Percentiles rank a stretch among this genome's conserved stretches.
phyloP scores from a whole-genome alignment of 2,888 invertebrate species.

The Dendrolimus houi region DNA sequence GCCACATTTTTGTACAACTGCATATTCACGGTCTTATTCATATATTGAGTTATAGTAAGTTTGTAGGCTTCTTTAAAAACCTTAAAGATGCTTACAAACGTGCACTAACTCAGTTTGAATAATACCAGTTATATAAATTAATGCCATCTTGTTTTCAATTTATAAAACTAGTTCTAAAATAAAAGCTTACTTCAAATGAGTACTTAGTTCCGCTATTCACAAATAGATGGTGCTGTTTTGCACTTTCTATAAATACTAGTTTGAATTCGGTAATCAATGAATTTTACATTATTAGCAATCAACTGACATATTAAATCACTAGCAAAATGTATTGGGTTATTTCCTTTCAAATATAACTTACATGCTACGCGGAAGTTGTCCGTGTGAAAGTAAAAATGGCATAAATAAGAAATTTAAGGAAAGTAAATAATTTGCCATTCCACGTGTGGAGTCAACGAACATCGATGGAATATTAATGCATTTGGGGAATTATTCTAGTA shows the following conservation, averaged over 20 bases:
- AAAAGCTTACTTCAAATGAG: too few relatives aligned
- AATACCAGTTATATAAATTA: too few relatives aligned
- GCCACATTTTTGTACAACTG: too few relatives aligned
- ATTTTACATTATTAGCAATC: not conserved
- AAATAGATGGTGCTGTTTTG: constrained; percentile 5
- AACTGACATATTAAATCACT: not conserved
- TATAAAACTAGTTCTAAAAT: too few relatives aligned
- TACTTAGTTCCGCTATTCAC: not conserved
- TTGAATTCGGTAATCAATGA: not conserved
- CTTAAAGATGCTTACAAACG: too few relatives aligned
- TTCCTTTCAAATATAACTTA: not conserved
- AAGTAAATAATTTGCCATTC: not conserved
- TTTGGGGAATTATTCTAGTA: not conserved
- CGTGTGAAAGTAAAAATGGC: not conserved
- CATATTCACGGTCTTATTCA: too few relatives aligned
- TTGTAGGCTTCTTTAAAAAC: too few relatives aligned
- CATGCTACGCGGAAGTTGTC: not conserved
- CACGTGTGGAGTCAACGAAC: not conserved
- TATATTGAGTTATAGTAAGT: too few relatives aligned
- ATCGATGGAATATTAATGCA: not conserved
- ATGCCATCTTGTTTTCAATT: too few relatives aligned
- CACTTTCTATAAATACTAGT: not conserved
- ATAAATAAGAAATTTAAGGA: not conserved
- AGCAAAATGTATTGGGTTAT: not conserved
- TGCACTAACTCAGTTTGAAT: too few relatives aligned